Percentiles rank a stretch among this genome's conserved stretches.
phyloP scores from a whole-genome alignment of 1,140 invertebrate species.

The Pectinophora gossypiella region DNA sequence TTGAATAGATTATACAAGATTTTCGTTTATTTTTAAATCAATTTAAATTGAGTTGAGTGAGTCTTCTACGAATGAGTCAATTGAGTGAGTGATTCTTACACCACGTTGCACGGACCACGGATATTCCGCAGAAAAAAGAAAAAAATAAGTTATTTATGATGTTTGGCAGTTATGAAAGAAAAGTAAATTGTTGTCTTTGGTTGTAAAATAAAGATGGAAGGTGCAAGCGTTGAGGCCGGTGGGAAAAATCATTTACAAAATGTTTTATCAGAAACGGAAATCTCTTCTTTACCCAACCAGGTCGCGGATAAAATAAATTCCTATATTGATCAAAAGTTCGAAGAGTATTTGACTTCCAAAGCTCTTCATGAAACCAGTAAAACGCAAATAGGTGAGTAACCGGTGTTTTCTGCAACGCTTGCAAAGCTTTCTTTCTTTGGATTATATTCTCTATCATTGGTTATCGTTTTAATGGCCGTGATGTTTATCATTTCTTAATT shows the following conservation, averaged over 20 bases:
- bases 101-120: too few relatives aligned
- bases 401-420: slow-evolving; percentile 28
- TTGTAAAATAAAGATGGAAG: slow-evolving; percentile 56
- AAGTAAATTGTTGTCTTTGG: background rate
- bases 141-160: background rate
- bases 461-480: too few relatives aligned
- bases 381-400: slow-evolving; percentile 77
- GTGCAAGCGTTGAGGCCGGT: slow-evolving; percentile 54
- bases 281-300: slow-evolving; percentile 42
- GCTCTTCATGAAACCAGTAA: slow-evolving; percentile 80
- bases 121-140: background rate
- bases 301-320: slow-evolving; percentile 77
- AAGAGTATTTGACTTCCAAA: slow-evolving; percentile 82
- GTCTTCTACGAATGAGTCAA: too few relatives aligned
- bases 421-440: background rate
- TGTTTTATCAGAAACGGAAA: slow-evolving; percentile 65
- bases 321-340: slow-evolving; percentile 79
- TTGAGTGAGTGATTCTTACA: too few relatives aligned
- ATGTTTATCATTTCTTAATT: too few relatives aligned
- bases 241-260: slow-evolving; percentile 64
- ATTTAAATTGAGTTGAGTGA: too few relatives aligned
- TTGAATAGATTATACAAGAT: too few relatives aligned
- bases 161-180: background rate
- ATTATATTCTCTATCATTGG: too few relatives aligned
- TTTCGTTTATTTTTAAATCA: too few relatives aligned